Conservation (phyloP, 2,888 invertebrate genomes). For the Drosophila villosipedis region DNA sequence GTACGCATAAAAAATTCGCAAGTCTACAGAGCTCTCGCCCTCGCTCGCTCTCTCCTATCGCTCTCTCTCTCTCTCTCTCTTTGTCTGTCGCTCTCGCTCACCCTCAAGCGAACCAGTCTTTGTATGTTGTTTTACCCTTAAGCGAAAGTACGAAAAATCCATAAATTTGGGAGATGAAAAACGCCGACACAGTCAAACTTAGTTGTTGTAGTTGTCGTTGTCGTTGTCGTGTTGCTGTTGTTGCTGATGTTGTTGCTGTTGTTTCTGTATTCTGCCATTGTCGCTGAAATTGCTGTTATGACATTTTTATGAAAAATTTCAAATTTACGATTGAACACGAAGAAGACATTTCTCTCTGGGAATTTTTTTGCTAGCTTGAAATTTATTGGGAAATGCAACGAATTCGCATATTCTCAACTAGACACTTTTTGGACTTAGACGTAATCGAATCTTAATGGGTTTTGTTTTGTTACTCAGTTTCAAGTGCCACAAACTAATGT, state of each 20-base stretch:
- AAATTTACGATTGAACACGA: constrained; percentile 79
- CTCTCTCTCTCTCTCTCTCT: constrained; percentile 7
- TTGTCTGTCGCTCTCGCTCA: constrained; percentile 1
- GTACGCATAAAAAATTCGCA: constrained; percentile 44
- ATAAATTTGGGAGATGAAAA: constrained; percentile 78
- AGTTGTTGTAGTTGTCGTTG: constrained; percentile 55
- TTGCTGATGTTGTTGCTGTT: constrained; percentile 24
- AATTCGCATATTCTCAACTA: constrained; percentile 52
- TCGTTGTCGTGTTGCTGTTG: constrained; percentile 37
- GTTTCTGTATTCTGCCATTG: constrained; percentile 51
- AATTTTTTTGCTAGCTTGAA: constrained; percentile 33
- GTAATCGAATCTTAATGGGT: constrained; percentile 11
- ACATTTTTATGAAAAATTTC: constrained; percentile 82
- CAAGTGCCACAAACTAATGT: neutral
- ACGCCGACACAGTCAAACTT: constrained; percentile 72
- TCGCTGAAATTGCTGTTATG: constrained; percentile 79
- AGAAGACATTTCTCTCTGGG: constrained; percentile 52
- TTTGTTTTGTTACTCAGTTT: constrained; percentile 2
- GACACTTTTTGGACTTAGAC: constrained; percentile 18
- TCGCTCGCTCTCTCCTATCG: neutral
- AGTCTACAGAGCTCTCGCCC: constrained; percentile 6
- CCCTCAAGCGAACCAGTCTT: constrained; percentile 23
- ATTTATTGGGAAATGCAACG: constrained; percentile 58
- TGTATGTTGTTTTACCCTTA: constrained; percentile 59
- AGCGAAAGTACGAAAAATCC: constrained; percentile 67